Percentiles rank a stretch among this genome's conserved stretches.
Evolutionary conservation across 1,140 invertebrate species (phyloP).

Genomic region (Rhyacophila brunnea): DNA sequence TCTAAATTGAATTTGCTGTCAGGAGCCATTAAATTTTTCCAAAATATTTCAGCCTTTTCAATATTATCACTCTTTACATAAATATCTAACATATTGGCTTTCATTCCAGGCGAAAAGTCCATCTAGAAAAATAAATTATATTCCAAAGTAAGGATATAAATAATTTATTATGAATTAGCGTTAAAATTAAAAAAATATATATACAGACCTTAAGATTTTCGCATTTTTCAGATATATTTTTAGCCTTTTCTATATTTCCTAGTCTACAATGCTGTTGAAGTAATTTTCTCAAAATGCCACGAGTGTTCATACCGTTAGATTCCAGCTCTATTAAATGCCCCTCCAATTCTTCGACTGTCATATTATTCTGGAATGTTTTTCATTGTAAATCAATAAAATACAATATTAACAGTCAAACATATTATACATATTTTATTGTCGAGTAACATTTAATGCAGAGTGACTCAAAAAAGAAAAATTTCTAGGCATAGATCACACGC

Average conservation of each 20-base stretch:
- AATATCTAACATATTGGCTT: conserved; percentile 53
- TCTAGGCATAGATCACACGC: too few species aligned
- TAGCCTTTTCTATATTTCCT: conserved; percentile 49
- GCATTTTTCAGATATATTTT: conserved; percentile 49
- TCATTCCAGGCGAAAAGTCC: conserved; percentile 56
- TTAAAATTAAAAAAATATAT: conserved; percentile 1
- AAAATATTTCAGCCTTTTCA: conserved; percentile 47
- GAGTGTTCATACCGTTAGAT: conserved; percentile 55
- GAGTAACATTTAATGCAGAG: too few species aligned
- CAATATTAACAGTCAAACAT: too few species aligned
- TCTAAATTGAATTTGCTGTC: conserved; percentile 54
- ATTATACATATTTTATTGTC: too few species aligned
- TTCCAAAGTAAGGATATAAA: neutral
- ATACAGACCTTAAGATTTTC: conserved; percentile 44
- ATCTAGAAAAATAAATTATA: conserved; percentile 38
- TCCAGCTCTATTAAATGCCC: conserved; percentile 55
- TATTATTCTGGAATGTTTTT: conserved; percentile 50
- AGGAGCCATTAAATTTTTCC: conserved; percentile 47
- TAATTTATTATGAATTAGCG: neutral
- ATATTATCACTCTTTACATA: conserved; percentile 52
- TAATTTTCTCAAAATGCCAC: conserved; percentile 55
- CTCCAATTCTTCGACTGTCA: conserved; percentile 54
- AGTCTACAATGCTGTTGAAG: conserved; percentile 51
- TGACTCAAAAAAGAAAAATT: too few species aligned
- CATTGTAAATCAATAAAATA: too few species aligned